Percentiles rank a stretch among this genome's conserved stretches.
Evolutionary conservation across 2,113 vertebrate genomes (phyloP).

Genomic region (Orientallactaga bullata): DNA sequence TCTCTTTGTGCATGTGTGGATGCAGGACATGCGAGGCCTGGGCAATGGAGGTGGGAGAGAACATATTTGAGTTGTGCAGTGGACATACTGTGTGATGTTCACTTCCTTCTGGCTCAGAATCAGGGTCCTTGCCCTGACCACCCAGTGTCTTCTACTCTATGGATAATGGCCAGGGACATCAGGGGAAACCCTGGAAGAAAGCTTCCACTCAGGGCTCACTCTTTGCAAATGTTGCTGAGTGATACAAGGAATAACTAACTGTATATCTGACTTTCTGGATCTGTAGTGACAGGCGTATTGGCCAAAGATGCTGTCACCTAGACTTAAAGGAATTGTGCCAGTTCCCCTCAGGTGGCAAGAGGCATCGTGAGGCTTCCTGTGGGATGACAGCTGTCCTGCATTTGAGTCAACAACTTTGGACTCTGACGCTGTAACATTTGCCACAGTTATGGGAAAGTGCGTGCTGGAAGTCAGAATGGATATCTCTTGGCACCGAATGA

Average conservation of each 20-base stretch:
- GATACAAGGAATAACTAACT: fast-evolving
- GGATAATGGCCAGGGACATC: background rate
- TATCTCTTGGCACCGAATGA: fast-evolving
- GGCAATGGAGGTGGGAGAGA: background rate
- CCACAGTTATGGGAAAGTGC: background rate
- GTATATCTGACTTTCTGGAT: too few species aligned
- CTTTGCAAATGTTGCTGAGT: fast-evolving
- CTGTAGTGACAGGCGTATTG: too few species aligned
- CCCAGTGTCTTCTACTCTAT: too few species aligned
- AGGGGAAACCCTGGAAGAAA: too few species aligned
- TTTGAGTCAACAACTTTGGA: background rate
- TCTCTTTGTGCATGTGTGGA: background rate
- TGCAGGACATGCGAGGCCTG: too few species aligned
- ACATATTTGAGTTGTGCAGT: background rate
- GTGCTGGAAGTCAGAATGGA: fast-evolving
- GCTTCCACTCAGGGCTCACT: background rate
- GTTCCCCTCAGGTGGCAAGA: fast-evolving
- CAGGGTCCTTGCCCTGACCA: background rate
- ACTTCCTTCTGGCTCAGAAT: background rate
- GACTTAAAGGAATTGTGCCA: background rate
- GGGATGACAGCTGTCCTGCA: background rate
- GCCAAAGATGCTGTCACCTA: fast-evolving
- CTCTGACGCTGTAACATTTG: too few species aligned
- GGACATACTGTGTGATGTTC: background rate
- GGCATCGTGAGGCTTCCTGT: background rate